Percentiles rank a stretch among this genome's conserved stretches.
phyloP scores from a whole-genome alignment of 2,113 vertebrate species.

The Calidris pugnax region DNA sequence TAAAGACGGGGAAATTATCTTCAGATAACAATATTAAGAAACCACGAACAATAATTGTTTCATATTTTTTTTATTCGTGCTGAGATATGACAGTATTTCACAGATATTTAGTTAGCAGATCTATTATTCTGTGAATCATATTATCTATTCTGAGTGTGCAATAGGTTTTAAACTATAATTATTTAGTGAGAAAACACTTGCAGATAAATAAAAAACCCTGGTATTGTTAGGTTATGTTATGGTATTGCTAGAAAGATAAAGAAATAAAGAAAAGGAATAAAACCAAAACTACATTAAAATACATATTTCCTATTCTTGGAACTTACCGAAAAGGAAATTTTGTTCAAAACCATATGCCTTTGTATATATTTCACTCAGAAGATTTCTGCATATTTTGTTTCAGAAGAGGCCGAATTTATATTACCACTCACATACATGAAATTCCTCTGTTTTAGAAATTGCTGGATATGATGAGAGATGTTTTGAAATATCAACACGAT shows the following conservation, averaged over 20 bases:
- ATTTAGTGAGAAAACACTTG: neutral
- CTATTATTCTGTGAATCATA: neutral
- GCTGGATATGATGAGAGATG: neutral
- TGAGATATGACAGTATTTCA: neutral
- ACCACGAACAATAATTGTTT: rapidly evolving
- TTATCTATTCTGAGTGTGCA: neutral
- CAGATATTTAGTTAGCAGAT: neutral
- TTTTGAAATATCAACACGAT: neutral
- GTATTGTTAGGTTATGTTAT: neutral
- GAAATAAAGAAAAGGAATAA: neutral
- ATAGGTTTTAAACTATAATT: neutral
- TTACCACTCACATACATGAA: neutral
- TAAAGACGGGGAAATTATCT: neutral
- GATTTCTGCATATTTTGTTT: neutral
- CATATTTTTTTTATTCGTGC: rapidly evolving
- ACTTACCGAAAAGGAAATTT: neutral
- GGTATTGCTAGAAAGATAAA: neutral
- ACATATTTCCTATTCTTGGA: neutral
- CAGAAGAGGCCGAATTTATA: neutral
- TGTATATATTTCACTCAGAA: neutral
- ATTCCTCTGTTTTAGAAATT: neutral
- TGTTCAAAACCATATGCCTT: rapidly evolving
- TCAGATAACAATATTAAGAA: neutral
- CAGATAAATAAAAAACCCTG: neutral
- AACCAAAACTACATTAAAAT: neutral